phyloP scores from a whole-genome alignment of 2,113 vertebrate genomes.

The Eretmochelys imbricata region DNA sequence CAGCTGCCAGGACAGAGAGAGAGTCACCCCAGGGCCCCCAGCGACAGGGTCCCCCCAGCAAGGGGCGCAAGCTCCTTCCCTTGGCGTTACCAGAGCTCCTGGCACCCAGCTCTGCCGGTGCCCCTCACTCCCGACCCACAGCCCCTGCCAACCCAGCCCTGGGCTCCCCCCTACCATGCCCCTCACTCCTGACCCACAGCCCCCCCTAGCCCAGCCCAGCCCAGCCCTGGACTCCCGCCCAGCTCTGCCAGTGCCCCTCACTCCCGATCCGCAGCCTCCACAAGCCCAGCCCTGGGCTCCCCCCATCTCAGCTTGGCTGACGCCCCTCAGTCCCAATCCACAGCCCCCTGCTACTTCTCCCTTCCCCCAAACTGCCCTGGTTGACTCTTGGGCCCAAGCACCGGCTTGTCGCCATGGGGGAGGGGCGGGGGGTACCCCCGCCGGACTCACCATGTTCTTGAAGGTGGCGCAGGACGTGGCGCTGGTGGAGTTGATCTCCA shows the following conservation, averaged over 20 bases:
- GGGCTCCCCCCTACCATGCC: too few species aligned
- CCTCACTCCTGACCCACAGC: background rate
- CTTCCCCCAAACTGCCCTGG: background rate
- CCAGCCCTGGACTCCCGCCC: too few species aligned
- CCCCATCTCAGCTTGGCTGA: too few species aligned
- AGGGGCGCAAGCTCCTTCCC: background rate
- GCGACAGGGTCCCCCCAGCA: background rate
- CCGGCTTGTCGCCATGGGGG: background rate
- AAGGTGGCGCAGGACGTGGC: conserved; percentile 91
- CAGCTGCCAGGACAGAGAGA: conserved; percentile 78
- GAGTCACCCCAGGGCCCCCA: background rate
- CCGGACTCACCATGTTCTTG: conserved; percentile 90
- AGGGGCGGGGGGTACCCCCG: background rate
- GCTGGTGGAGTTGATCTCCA: conserved; percentile 89
- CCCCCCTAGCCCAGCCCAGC: background rate
- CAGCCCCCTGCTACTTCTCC: background rate
- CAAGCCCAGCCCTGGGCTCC: too few species aligned
- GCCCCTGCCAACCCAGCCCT: rapidly evolving
- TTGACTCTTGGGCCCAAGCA: background rate
- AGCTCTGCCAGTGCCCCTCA: background rate
- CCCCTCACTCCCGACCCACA: rapidly evolving
- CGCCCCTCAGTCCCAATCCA: background rate
- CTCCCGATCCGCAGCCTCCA: too few species aligned
- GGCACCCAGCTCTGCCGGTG: rapidly evolving
- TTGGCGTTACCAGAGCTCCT: rapidly evolving